Evolutionary conservation across 2,888 invertebrate genomes (phyloP).

Genomic region (Leptinotarsa rubiginosa): DNA sequence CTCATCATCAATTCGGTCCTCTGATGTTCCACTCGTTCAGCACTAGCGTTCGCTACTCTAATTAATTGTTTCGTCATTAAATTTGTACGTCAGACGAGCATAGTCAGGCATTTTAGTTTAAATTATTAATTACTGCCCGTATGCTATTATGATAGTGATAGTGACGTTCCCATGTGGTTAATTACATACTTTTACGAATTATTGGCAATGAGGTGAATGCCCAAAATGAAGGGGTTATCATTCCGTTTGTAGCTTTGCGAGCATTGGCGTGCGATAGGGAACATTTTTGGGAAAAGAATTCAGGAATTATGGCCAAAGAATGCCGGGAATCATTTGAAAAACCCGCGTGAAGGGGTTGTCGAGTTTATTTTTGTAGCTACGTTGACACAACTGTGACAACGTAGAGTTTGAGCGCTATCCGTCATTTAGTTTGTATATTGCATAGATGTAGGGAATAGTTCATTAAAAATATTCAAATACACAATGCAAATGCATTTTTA

Average conservation of each 20-base stretch:
- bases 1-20: neutral
- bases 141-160: conserved; percentile 25
- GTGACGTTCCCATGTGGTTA: conserved; percentile 22
- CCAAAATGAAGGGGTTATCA: conserved; percentile 25
- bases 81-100: conserved; percentile 8
- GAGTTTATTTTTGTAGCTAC: too few relatives aligned
- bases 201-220: conserved; percentile 26
- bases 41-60: neutral
- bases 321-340: too few relatives aligned
- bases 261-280: neutral
- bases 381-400: too few relatives aligned
- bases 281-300: neutral
- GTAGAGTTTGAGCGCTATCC: too few relatives aligned
- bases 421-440: too few relatives aligned
- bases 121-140: conserved; percentile 28
- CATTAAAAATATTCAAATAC: too few relatives aligned
- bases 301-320: neutral
- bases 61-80: conserved; percentile 19
- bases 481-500: too few relatives aligned
- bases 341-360: too few relatives aligned
- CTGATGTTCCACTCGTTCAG: neutral
- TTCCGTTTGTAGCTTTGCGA: conserved; percentile 5
- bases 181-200: conserved; percentile 28
- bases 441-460: too few relatives aligned
- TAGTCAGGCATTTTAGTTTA: conserved; percentile 24